phyloP scores from a whole-genome alignment of 2,888 invertebrate genomes.

The Tridacna crocea region DNA sequence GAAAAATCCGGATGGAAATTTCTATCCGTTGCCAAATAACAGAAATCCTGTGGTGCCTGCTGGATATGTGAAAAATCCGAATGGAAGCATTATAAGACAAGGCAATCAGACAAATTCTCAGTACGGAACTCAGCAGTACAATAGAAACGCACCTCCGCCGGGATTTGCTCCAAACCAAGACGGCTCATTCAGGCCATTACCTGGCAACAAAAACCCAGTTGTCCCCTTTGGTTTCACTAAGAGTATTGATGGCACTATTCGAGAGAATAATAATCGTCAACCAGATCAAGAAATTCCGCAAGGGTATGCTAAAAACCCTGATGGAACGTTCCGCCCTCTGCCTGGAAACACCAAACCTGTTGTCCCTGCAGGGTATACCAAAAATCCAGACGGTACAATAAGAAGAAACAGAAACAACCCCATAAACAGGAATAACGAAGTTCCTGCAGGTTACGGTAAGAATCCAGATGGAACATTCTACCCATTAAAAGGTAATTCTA shows the following conservation, averaged over 20 bases:
- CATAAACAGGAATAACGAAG: background rate
- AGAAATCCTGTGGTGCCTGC: background rate
- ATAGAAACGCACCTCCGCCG: conserved; percentile 12
- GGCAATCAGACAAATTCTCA: background rate
- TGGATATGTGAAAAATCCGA: conserved; percentile 20
- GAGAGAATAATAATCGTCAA: background rate
- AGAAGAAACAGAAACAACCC: conserved; percentile 2
- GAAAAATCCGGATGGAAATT: conserved; percentile 13
- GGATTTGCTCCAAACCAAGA: conserved; percentile 18
- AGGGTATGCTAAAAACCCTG: conserved; percentile 30
- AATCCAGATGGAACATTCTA: conserved; percentile 20
- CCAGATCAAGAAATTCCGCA: conserved; percentile 3
- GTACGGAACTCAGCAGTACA: background rate
- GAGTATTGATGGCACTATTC: conserved; percentile 25
- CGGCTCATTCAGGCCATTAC: conserved; percentile 14
- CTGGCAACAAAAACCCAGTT: conserved; percentile 16
- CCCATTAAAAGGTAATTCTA: conserved; percentile 2
- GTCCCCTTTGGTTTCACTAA: conserved; percentile 9
- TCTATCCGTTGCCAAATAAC: conserved; percentile 10
- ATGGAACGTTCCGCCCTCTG: conserved; percentile 24
- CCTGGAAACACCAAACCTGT: conserved; percentile 18
- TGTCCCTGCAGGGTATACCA: conserved; percentile 24
- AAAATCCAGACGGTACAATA: conserved; percentile 33
- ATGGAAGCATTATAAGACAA: background rate
- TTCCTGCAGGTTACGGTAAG: conserved; percentile 19